A percentile compares a stretch with the other conserved stretches of the same genome.
phyloP scores from a whole-genome alignment of 2,113 vertebrate species.

The Manacus vitellinus region DNA sequence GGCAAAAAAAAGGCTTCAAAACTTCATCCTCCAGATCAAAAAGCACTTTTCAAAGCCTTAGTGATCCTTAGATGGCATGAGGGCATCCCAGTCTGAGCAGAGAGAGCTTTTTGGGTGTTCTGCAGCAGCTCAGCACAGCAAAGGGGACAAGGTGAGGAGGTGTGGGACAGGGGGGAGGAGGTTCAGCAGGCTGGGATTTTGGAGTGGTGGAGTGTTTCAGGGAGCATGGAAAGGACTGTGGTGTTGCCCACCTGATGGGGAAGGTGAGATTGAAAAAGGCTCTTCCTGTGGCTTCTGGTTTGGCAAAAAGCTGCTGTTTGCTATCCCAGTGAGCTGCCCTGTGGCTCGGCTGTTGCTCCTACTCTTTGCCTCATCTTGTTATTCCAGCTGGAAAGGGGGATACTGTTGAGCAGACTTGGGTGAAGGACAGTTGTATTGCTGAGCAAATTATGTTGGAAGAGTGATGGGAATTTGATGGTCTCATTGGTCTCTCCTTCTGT shows the following conservation, averaged over 20 bases:
- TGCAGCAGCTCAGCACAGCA: background rate
- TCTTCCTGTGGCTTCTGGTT: background rate
- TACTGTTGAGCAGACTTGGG: background rate
- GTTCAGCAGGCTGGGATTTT: background rate
- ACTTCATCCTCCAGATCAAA: background rate
- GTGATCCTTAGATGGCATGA: background rate
- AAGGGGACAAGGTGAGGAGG: background rate
- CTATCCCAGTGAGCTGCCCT: background rate
- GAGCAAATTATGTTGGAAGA: background rate
- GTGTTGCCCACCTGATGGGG: background rate
- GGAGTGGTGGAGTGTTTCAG: background rate
- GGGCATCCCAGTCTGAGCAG: background rate
- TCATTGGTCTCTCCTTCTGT: background rate
- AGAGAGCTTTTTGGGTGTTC: background rate
- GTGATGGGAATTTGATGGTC: background rate
- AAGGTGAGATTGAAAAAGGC: background rate
- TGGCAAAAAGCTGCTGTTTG: background rate
- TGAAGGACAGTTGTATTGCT: background rate
- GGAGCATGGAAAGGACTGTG: background rate
- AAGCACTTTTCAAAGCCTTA: conserved; percentile 15
- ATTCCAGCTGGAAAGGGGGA: background rate
- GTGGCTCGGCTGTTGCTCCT: background rate
- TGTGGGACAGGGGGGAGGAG: background rate
- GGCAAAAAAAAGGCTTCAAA: background rate
- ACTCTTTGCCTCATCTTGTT: background rate